A percentile compares a stretch with the other conserved stretches of the same genome.
phyloP scores from a whole-genome alignment of 1,140 invertebrate species.

The Vanessa atalanta region DNA sequence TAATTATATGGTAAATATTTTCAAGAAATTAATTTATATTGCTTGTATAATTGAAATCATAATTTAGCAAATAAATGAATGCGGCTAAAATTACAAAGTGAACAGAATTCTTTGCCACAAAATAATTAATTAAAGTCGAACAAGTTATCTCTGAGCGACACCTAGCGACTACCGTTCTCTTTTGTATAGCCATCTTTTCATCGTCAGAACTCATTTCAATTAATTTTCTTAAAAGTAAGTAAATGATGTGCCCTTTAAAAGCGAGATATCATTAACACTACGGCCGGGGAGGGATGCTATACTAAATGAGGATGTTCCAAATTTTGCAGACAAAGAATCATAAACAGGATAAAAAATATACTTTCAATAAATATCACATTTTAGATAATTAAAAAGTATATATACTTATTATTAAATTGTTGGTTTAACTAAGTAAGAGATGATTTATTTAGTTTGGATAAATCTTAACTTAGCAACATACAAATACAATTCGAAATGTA shows the following conservation, averaged over 20 bases:
- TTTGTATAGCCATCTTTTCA: conserved; percentile 78
- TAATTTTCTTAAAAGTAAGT: conserved; percentile 79
- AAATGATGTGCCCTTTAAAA: conserved; percentile 78
- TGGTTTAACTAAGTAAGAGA: no score
- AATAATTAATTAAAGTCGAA: conserved; percentile 78
- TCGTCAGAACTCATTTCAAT: conserved; percentile 80
- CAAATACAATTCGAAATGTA: not conserved
- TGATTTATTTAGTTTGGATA: no score
- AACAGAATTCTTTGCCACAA: conserved; percentile 69
- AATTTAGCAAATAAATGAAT: conserved; percentile 65
- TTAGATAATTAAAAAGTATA: no score
- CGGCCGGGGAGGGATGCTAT: conserved; percentile 36
- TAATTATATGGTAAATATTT: not conserved
- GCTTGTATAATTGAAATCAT: conserved; percentile 66
- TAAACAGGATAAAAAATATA: not conserved
- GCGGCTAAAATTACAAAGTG: conserved; percentile 62
- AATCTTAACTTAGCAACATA: no score
- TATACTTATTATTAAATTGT: no score
- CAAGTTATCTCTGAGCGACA: conserved; percentile 77
- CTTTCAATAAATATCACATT: no score
- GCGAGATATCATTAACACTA: conserved; percentile 78
- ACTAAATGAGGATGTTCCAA: conserved; percentile 22
- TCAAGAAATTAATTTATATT: conserved; percentile 46
- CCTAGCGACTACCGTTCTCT: conserved; percentile 69
- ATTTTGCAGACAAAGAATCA: conserved; percentile 8